Conservation (phyloP, 1,140 invertebrate species). For the Zaprionus gabonicus region DNA sequence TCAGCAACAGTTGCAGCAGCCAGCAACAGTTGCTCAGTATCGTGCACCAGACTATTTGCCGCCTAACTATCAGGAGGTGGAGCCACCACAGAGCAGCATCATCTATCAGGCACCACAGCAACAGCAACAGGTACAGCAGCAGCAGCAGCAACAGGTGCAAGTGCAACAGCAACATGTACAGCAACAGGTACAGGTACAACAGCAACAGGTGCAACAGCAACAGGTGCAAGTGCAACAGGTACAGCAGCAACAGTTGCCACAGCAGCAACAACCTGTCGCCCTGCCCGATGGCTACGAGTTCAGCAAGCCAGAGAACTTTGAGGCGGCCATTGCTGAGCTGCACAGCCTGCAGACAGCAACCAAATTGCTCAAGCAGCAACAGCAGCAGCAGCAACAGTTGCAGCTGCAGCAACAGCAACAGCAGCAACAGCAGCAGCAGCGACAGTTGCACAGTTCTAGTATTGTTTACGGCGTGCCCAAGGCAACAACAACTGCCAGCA, state of each 20-base stretch:
- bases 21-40: constrained; percentile 47
- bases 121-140: constrained; percentile 24
- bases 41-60: constrained; percentile 65
- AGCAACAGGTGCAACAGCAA: constrained; percentile 23
- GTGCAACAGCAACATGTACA: not conserved
- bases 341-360: constrained; percentile 71
- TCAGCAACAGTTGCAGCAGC: constrained; percentile 35
- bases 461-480: constrained; percentile 50
- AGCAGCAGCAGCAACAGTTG: constrained; percentile 29
- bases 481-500: constrained; percentile 38
- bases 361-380: constrained; percentile 59
- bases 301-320: constrained; percentile 66
- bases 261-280: constrained; percentile 47
- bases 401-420: not conserved
- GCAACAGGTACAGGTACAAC: constrained; percentile 19
- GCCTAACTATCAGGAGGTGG: constrained; percentile 59
- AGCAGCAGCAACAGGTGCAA: constrained; percentile 17
- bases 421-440: constrained; percentile 25
- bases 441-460: constrained; percentile 44
- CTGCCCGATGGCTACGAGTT: constrained; percentile 77
- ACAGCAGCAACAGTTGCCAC: constrained; percentile 27
- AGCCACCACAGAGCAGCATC: constrained; percentile 27
- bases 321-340: constrained; percentile 77
- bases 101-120: constrained; percentile 37
- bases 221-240: constrained; percentile 11